Percentiles rank a stretch among this genome's conserved stretches.
Evolutionary conservation across 2,113 vertebrate species (phyloP).

Genomic region (Oxyruncus cristatus): DNA sequence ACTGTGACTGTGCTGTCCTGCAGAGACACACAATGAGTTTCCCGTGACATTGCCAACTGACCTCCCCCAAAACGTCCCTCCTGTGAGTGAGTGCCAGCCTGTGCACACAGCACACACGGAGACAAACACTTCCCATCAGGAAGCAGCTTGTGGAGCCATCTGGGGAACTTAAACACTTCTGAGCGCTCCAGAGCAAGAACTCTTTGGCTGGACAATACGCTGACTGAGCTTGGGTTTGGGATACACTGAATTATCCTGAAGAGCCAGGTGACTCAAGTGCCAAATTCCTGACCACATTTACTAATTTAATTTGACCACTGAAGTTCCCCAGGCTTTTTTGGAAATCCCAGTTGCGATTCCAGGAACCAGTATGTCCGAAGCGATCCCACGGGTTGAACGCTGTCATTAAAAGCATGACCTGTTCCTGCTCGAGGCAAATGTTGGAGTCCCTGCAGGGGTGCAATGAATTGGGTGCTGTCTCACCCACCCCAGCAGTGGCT

Average conservation of each 20-base stretch:
- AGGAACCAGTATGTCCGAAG: slow-evolving; percentile 17
- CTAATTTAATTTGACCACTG: slow-evolving; percentile 41
- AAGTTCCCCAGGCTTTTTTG: background rate
- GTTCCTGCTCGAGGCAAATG: background rate
- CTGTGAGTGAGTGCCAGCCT: background rate
- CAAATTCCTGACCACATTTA: background rate
- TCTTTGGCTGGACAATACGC: background rate
- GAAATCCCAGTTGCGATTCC: background rate
- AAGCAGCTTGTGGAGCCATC: background rate
- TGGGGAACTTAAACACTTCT: background rate
- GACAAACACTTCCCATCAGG: background rate
- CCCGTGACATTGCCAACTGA: background rate
- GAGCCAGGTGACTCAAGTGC: background rate
- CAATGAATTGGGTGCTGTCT: background rate
- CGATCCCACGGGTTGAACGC: background rate
- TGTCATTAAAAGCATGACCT: slow-evolving; percentile 38
- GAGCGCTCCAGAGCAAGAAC: background rate
- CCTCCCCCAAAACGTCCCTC: background rate
- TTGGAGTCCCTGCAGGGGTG: background rate
- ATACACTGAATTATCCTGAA: background rate
- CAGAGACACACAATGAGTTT: background rate
- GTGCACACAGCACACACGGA: background rate
- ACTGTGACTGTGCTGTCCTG: background rate
- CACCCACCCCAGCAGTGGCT: background rate
- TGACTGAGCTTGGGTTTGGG: background rate